These are phyloP conservation scores for Tenthredo notha DNA, from an alignment of 2,888 invertebrate species.

Conservation along the genomic window DNA sequence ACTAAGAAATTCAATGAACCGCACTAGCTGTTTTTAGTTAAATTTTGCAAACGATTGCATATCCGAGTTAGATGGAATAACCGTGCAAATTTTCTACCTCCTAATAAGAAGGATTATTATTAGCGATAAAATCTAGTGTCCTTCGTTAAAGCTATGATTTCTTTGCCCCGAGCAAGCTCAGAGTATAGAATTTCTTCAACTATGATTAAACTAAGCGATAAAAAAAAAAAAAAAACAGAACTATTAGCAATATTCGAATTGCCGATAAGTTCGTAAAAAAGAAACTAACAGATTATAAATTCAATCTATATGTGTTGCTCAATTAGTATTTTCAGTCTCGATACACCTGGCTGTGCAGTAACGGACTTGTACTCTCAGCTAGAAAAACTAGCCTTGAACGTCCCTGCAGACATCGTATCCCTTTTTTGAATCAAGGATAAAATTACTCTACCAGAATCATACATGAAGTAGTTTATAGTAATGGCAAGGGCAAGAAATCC, in stretches of 20 bases:
- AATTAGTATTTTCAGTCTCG: neutral
- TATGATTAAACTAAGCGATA: neutral
- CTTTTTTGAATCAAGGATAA: conserved; percentile 13
- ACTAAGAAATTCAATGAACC: neutral
- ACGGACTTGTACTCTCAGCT: neutral
- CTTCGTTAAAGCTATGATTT: neutral
- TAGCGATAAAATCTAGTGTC: neutral
- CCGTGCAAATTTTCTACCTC: conserved; percentile 2
- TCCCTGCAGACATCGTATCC: neutral
- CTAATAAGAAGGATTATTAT: neutral
- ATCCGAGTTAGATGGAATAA: neutral
- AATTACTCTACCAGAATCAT: conserved; percentile 26
- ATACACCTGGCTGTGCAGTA: neutral
- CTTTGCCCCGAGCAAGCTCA: neutral
- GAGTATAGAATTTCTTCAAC: neutral
- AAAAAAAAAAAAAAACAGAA: conserved; percentile 1
- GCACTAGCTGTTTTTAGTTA: neutral
- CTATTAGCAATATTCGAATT: neutral
- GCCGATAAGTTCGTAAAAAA: neutral
- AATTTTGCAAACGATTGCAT: conserved; percentile 6
- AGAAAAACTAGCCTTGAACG: conserved; percentile 6
- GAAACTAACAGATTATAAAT: neutral
- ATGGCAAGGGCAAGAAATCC: neutral
- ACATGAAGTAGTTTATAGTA: conserved; percentile 9
- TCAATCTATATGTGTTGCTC: neutral